Conservation (phyloP, 1,140 invertebrate species). For the Capitella teleta region DNA sequence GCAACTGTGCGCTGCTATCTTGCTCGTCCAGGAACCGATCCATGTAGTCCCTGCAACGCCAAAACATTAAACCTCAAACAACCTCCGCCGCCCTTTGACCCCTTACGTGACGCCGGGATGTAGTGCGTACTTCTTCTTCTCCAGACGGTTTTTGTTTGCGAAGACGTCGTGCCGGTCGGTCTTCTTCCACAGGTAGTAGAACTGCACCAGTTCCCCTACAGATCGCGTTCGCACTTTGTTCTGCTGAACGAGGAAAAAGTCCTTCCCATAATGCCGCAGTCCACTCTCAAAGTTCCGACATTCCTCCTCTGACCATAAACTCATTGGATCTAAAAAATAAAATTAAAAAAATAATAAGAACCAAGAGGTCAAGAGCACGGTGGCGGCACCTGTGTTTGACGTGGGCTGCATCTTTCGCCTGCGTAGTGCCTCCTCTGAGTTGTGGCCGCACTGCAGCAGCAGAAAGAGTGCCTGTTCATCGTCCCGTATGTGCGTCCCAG, state of each 20-base stretch:
- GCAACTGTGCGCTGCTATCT: slow-evolving; percentile 40
- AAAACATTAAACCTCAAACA: background rate
- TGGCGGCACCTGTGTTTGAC: slow-evolving; percentile 45
- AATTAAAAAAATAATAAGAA: slow-evolving; percentile 2
- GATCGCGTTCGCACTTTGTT: slow-evolving; percentile 85
- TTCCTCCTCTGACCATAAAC: slow-evolving; percentile 94
- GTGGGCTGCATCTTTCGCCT: slow-evolving; percentile 63
- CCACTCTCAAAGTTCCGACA: slow-evolving; percentile 94
- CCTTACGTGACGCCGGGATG: slow-evolving; percentile 62
- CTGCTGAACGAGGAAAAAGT: slow-evolving; percentile 88
- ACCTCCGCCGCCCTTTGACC: background rate
- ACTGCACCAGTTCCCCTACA: slow-evolving; percentile 93
- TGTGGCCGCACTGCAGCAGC: slow-evolving; percentile 85
- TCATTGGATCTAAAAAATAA: slow-evolving; percentile 34
- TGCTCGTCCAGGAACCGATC: slow-evolving; percentile 73
- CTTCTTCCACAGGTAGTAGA: slow-evolving; percentile 99
- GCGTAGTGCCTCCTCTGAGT: slow-evolving; percentile 80
- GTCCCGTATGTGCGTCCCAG: slow-evolving; percentile 71
- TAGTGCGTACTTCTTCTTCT: slow-evolving; percentile 76
- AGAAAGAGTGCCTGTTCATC: slow-evolving; percentile 85
- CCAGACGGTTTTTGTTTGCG: slow-evolving; percentile 67
- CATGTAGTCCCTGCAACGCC: slow-evolving; percentile 64
- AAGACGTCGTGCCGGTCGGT: slow-evolving; percentile 91
- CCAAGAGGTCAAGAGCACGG: background rate
- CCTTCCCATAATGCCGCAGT: slow-evolving; percentile 82